Conservation (phyloP, 2,888 invertebrate species). For the Agrilus mali region DNA sequence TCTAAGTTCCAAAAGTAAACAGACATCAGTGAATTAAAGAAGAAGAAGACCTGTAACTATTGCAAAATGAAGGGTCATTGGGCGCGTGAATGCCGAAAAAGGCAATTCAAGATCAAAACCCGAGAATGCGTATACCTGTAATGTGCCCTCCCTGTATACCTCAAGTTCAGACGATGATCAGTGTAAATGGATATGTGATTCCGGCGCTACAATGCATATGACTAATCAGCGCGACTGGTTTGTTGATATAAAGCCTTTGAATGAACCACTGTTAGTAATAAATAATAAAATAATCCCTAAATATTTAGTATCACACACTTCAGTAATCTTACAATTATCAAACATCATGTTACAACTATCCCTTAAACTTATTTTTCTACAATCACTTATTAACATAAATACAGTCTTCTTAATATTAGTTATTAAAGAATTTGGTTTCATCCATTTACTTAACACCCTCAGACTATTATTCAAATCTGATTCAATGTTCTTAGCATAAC, state of each 20-base stretch:
- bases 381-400: no score
- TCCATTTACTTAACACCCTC: no score
- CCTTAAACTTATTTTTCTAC: no score
- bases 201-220: slow-evolving; percentile 16
- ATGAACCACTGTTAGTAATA: slow-evolving; percentile 2
- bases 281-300: no score
- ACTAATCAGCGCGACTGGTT: slow-evolving; percentile 14
- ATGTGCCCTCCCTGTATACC: slow-evolving; percentile 6
- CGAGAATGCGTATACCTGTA: slow-evolving; percentile 4
- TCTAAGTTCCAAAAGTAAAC: slow-evolving; percentile 2
- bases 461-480: no score
- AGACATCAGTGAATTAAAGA: slow-evolving; percentile 7
- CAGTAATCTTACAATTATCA: no score
- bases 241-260: slow-evolving; percentile 5
- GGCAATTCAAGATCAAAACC: no score
- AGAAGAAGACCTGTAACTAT: slow-evolving; percentile 9
- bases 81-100: slow-evolving; percentile 12
- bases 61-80: slow-evolving; percentile 13
- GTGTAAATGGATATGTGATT: slow-evolving; percentile 16
- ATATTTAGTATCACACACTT: no score
- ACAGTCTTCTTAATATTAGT: no score
- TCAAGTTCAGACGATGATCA: slow-evolving; percentile 6
- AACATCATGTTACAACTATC: no score
- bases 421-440: no score
- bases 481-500: no score